phyloP scores from a whole-genome alignment of 2,888 invertebrate genomes.

The Cheilosia impressa region DNA sequence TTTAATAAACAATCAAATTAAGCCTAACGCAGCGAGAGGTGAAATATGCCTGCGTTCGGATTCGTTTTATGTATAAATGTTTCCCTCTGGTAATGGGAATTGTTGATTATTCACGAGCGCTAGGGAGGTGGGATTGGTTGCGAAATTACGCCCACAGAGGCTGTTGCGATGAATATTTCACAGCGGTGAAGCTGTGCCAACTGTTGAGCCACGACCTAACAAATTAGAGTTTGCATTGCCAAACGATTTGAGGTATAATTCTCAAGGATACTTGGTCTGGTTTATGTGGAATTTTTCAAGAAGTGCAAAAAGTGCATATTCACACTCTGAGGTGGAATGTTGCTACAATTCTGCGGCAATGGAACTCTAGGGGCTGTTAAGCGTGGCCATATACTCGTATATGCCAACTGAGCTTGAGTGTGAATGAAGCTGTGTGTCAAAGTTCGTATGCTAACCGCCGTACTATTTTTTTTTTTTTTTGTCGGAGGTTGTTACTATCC shows the following conservation, averaged over 20 bases:
- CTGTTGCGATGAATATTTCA: slow-evolving; percentile 48
- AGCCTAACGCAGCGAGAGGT: not conserved
- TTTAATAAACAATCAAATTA: slow-evolving; percentile 26
- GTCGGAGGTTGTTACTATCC: too few species aligned
- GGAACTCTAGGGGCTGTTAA: too few species aligned
- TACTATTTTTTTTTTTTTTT: too few species aligned
- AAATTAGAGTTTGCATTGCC: slow-evolving; percentile 33
- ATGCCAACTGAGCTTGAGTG: too few species aligned
- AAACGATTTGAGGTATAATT: not conserved
- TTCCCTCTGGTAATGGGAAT: not conserved
- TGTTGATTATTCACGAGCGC: slow-evolving; percentile 10
- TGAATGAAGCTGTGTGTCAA: too few species aligned
- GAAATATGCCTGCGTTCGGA: slow-evolving; percentile 12
- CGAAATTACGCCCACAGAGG: slow-evolving; percentile 31
- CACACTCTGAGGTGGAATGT: too few species aligned
- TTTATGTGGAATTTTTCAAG: too few species aligned
- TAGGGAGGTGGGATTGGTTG: slow-evolving; percentile 17
- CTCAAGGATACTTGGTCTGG: not conserved
- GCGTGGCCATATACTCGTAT: too few species aligned
- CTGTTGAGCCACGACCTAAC: slow-evolving; percentile 19
- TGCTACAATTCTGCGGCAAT: too few species aligned
- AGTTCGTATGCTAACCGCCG: too few species aligned
- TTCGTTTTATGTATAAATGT: not conserved
- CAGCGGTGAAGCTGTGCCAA: slow-evolving; percentile 3
- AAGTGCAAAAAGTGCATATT: too few species aligned